These are phyloP conservation scores for Shargacucullia verbasci DNA, from an alignment of 2,888 invertebrate species.

Conservation along the genomic window DNA sequence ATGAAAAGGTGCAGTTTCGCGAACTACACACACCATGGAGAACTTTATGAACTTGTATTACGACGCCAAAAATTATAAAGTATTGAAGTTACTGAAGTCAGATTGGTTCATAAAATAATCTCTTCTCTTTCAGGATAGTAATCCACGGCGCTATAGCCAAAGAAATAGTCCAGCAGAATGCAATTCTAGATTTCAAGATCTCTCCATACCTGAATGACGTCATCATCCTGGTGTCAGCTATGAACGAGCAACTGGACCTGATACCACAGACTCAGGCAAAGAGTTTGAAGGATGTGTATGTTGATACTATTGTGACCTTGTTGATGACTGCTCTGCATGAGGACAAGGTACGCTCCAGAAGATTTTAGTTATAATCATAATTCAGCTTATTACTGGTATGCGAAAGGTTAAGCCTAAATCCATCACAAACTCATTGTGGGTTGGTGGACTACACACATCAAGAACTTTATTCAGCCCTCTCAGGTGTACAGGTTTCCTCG, in stretches of 20 bases:
- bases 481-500: no score
- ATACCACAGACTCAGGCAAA: slow-evolving; percentile 62
- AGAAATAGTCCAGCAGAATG: slow-evolving; percentile 82
- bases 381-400: no score
- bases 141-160: slow-evolving; percentile 83
- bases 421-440: no score
- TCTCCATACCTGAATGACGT: slow-evolving; percentile 74
- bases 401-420: no score
- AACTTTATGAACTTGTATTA: no score
- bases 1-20: no score
- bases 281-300: slow-evolving; percentile 69
- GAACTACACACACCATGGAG: no score
- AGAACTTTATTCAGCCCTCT: no score
- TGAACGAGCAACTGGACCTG: slow-evolving; percentile 72
- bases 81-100: no score
- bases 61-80: no score
- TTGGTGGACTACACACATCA: no score
- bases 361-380: no score
- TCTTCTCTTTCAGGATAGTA: slow-evolving; percentile 72
- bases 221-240: slow-evolving; percentile 68
- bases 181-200: slow-evolving; percentile 79
- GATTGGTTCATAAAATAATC: neutral
- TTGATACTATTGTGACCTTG: slow-evolving; percentile 67
- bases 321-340: slow-evolving; percentile 77
- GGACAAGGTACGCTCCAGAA: slow-evolving; percentile 69